phyloP scores from a whole-genome alignment of 2,797 vertebrate genomes.

The Petrocephalus sullivani region DNA sequence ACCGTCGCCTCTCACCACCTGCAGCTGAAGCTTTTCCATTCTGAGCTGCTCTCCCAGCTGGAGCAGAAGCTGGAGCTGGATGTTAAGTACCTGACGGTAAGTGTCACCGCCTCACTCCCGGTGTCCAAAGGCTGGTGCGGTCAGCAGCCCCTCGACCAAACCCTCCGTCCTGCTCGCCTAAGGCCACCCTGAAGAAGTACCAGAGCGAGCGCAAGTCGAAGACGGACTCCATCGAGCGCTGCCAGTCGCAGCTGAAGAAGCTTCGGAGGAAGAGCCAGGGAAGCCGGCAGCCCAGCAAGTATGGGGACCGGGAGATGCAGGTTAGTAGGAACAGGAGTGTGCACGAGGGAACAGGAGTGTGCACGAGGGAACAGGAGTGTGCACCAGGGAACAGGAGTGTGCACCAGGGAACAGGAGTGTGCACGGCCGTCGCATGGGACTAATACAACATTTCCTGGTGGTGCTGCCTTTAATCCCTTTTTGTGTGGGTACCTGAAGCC shows the following conservation, averaged over 20 bases:
- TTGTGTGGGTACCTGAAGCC: neutral
- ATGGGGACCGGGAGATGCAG: slow-evolving; percentile 81
- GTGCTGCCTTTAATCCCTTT: too few relatives aligned
- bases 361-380: too few relatives aligned
- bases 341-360: neutral
- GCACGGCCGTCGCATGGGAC: too few relatives aligned
- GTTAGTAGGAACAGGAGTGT: slow-evolving; percentile 37
- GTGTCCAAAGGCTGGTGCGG: neutral
- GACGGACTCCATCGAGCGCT: slow-evolving; percentile 73
- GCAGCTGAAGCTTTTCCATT: slow-evolving; percentile 76
- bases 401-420: too few relatives aligned
- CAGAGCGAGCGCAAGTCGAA: slow-evolving; percentile 75
- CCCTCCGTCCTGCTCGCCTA: neutral
- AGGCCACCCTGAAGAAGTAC: slow-evolving; percentile 80
- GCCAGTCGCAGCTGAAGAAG: slow-evolving; percentile 78
- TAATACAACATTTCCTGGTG: too few relatives aligned
- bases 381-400: too few relatives aligned
- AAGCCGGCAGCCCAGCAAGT: slow-evolving; percentile 78
- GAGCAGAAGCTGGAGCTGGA: slow-evolving; percentile 79
- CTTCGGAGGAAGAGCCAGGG: slow-evolving; percentile 75
- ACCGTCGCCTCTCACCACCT: slow-evolving; percentile 21
- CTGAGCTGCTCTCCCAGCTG: slow-evolving; percentile 73
- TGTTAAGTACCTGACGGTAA: slow-evolving; percentile 76
- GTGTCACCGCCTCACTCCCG: slow-evolving; percentile 31
- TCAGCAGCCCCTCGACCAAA: neutral